phyloP scores from a whole-genome alignment of 1,140 invertebrate species.

The Drosophila yakuba region DNA sequence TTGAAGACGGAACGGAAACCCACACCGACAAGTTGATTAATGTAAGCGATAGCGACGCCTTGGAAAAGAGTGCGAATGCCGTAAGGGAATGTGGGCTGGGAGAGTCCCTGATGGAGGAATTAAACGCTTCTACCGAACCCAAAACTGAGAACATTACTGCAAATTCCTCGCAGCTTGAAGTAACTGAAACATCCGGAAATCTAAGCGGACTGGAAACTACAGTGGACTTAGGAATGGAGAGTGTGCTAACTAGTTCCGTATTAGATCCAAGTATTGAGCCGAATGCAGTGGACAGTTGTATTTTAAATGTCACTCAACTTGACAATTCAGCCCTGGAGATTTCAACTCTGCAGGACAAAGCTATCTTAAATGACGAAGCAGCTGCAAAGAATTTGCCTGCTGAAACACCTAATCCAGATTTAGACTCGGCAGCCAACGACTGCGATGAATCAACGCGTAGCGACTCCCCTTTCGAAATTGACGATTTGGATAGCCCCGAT shows the following conservation, averaged over 20 bases:
- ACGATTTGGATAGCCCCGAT: background rate
- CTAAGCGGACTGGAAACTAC: background rate
- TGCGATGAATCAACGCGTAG: background rate
- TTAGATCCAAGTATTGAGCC: background rate
- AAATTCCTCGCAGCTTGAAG: background rate
- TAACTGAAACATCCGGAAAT: background rate
- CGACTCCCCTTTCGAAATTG: background rate
- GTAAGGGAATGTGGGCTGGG: background rate
- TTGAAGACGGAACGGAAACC: background rate
- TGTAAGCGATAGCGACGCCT: background rate
- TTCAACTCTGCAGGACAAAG: background rate
- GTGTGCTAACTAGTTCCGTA: background rate
- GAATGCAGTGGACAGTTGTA: background rate
- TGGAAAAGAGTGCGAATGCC: background rate
- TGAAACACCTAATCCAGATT: background rate
- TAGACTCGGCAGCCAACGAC: background rate
- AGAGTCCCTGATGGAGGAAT: background rate
- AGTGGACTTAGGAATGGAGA: background rate
- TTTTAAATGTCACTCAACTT: slow-evolving; percentile 1
- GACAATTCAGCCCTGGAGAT: slow-evolving; percentile 5
- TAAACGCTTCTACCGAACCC: background rate
- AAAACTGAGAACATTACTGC: too few species aligned
- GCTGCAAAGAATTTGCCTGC: background rate
- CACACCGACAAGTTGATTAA: background rate
- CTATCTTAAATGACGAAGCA: slow-evolving; percentile 19